phyloP scores from a whole-genome alignment of 2,888 invertebrate genomes.

The Xanthia icteritia region DNA sequence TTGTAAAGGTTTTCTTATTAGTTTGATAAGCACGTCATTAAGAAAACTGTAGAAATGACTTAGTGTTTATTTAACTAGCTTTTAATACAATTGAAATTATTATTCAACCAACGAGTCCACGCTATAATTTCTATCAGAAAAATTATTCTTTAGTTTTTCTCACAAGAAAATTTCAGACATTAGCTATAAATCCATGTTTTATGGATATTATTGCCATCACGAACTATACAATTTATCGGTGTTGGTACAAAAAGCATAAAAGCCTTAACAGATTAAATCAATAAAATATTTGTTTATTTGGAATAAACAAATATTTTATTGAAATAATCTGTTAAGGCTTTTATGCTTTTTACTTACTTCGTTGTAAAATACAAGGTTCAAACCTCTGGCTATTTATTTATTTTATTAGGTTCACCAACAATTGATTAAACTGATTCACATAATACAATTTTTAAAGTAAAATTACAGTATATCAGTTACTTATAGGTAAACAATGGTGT shows the following conservation, averaged over 20 bases:
- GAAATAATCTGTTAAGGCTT: background rate
- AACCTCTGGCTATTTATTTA: background rate
- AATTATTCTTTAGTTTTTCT: background rate
- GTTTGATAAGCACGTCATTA: background rate
- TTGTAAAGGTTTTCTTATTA: background rate
- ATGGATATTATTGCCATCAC: conserved; percentile 24
- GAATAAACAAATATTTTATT: conserved; percentile 26
- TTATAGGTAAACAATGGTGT: no score
- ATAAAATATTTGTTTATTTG: no score
- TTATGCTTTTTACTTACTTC: background rate
- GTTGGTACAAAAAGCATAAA: no score
- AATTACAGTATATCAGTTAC: no score
- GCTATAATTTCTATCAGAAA: background rate
- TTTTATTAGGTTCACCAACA: no score
- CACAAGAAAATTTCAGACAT: background rate
- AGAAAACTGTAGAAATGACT: background rate
- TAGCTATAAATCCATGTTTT: conserved; percentile 24
- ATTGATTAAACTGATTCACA: no score
- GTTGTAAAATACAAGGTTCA: background rate
- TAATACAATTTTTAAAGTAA: no score
- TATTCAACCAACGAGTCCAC: conserved; percentile 5
- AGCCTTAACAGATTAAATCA: no score
- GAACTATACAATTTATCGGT: conserved; percentile 30
- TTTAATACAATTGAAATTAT: conserved; percentile 1
- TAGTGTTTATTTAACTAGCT: background rate